phyloP scores from a whole-genome alignment of 2,888 invertebrate genomes.

The Dichetophora obliterata region DNA sequence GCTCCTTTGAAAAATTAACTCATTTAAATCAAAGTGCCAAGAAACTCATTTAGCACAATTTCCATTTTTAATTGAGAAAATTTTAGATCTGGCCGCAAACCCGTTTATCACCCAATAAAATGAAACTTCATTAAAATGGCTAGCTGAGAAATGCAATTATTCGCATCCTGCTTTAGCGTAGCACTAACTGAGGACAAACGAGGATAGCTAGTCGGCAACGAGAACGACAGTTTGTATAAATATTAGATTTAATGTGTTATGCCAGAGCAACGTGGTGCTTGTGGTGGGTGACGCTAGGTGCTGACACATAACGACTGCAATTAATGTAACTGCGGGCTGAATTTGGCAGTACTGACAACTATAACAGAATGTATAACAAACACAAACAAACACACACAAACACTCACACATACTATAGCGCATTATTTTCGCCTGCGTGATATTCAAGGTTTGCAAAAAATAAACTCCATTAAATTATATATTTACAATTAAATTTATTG shows the following conservation, averaged over 20 bases:
- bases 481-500: no score
- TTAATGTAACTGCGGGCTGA: neutral
- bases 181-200: neutral
- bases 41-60: no score
- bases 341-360: conserved; percentile 1
- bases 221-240: conserved; percentile 2
- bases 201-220: neutral
- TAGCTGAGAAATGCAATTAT: conserved; percentile 7
- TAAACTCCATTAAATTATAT: no score
- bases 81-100: neutral
- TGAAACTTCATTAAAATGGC: conserved; percentile 3
- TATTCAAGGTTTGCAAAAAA: no score
- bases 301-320: neutral
- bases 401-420: neutral
- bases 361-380: neutral
- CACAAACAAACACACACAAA: neutral
- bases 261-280: neutral
- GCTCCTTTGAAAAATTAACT: no score
- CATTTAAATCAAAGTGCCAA: no score
- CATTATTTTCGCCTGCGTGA: no score
- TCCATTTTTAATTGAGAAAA: neutral
- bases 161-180: neutral
- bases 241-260: conserved; percentile 6
- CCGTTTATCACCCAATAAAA: neutral
- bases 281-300: neutral